These are phyloP conservation scores for Ethmia dodecea DNA, from an alignment of 2,888 invertebrate genomes.

Conservation along the genomic window DNA sequence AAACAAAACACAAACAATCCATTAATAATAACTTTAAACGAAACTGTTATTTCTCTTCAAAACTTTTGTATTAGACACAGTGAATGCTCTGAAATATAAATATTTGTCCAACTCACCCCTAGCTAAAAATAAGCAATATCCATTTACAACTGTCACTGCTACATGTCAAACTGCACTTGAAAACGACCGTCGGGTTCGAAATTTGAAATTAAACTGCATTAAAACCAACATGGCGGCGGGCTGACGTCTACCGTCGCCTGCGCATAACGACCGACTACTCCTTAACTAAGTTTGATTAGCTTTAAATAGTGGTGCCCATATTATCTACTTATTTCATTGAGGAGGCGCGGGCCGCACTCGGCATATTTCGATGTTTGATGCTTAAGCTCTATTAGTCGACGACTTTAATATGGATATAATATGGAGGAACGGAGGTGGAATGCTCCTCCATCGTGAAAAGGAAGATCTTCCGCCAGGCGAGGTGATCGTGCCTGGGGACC, in stretches of 20 bases:
- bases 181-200: constrained; percentile 49
- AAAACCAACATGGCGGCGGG: constrained; percentile 42
- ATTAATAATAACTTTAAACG: no score
- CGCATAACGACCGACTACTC: constrained; percentile 73
- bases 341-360: constrained; percentile 51
- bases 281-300: constrained; percentile 81
- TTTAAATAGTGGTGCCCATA: constrained; percentile 80
- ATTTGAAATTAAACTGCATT: constrained; percentile 48
- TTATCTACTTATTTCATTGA: constrained; percentile 79
- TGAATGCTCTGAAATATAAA: no score
- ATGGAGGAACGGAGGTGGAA: no score
- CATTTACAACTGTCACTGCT: constrained; percentile 60
- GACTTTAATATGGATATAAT: not conserved
- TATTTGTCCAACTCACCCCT: no score
- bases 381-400: constrained; percentile 21
- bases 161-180: constrained; percentile 49
- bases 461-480: no score
- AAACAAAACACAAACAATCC: no score
- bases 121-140: constrained; percentile 46
- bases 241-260: constrained; percentile 50
- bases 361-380: constrained; percentile 38
- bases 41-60: no score
- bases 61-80: no score
- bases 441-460: no score
- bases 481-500: no score